Evolutionary conservation across 2,888 invertebrate species (phyloP), one percentile per base, ranked within the genome.

Genomic region (Chrysolina haemoptera): DNA sequence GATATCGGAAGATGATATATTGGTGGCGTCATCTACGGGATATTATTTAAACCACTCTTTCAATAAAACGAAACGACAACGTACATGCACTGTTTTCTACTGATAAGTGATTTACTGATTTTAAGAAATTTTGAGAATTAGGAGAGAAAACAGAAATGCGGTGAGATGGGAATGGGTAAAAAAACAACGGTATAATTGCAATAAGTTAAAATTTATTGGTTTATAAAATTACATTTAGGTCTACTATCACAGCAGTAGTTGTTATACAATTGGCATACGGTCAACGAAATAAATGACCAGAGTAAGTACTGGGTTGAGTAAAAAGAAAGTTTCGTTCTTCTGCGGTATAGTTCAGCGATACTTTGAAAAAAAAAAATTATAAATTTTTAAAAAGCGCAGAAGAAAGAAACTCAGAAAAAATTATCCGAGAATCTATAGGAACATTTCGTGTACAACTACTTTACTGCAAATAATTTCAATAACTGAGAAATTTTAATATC

Each of bases 231-330:
- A 76, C 76, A 76, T 69, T 74, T 74, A 76, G 66, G 50, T 74
- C 66, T 75, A 74, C 78, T 78, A 78, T 78, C 78, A 78, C 78
- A 78, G 78, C 76, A 76, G 75, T 76, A 75, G 73, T 73, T 73
- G 73, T 70, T 66, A 68, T 64, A 68, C 27, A 71, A 69, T 64
- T 63, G 62, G 46, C 41, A 16, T 12, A 12, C 10, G 35, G 50
- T 48, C 48, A 66, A 46, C n/a, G 11, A 48, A n/a, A 11, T 22
- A 66, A 46, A 59, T 53, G 20, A 20, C 14, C 27, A 41, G 22
- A 68, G 55, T 68, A 68, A 68, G 67, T 68, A 68, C 67, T 55
- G 18, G 16, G 9, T 53, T 68, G 18, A n/a, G 6, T 53, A 46
- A 40, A n/a, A 11, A 66, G 11, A 22, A 27, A n/a, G 16, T 35